phyloP scores from a whole-genome alignment of 1,140 invertebrate species.

The Magallana ariakensis region DNA sequence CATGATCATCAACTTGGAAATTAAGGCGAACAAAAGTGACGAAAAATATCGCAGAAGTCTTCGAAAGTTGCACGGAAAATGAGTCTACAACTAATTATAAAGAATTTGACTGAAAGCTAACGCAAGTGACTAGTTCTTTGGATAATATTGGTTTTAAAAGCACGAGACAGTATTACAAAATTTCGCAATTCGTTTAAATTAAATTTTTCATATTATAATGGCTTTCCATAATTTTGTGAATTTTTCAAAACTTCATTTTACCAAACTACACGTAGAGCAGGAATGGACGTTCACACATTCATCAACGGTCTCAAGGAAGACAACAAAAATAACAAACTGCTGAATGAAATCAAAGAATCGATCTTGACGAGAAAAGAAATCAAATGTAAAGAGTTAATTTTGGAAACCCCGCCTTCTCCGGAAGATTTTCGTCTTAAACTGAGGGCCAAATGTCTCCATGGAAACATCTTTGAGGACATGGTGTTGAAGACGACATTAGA shows the following conservation, averaged over 20 bases:
- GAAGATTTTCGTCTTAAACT: background rate
- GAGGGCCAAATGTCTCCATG: constrained; percentile 38
- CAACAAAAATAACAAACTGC: background rate
- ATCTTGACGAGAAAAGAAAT: background rate
- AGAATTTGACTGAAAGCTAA: background rate
- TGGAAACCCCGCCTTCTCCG: background rate
- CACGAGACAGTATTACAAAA: background rate
- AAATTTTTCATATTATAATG: background rate
- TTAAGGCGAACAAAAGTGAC: background rate
- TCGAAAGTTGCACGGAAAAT: no score
- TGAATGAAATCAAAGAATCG: constrained; percentile 3
- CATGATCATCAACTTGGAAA: background rate
- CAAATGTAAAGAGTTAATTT: background rate
- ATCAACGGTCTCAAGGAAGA: constrained; percentile 31
- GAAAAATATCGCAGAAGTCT: background rate
- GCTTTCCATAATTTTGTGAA: background rate
- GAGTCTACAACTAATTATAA: no score
- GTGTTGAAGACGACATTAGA: constrained; percentile 25
- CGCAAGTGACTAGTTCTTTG: background rate
- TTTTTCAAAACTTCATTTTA: background rate
- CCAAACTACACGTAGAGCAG: background rate
- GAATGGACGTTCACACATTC: constrained; percentile 36
- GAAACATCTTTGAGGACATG: constrained; percentile 36
- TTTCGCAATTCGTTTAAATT: background rate
- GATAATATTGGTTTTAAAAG: background rate